phyloP scores from a whole-genome alignment of 1,140 invertebrate genomes.

The Bacillus rossius region DNA sequence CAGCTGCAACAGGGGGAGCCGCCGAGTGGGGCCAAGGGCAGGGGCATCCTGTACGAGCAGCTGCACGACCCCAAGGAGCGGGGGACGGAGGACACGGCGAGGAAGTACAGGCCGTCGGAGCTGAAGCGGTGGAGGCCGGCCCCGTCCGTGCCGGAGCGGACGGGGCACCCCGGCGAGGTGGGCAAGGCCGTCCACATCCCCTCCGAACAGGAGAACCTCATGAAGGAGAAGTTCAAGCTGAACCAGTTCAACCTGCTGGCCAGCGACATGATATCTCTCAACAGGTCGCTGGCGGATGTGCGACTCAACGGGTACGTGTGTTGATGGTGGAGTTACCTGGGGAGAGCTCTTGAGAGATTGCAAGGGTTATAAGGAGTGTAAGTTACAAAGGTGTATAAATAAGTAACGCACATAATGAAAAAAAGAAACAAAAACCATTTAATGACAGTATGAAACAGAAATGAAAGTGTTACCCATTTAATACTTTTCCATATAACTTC shows the following conservation, averaged over 20 bases:
- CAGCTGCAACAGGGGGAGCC: neutral
- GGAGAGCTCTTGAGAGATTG: too few species aligned
- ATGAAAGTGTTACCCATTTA: too few species aligned
- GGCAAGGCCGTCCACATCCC: constrained; percentile 85
- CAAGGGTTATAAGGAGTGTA: too few species aligned
- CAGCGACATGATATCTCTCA: constrained; percentile 95
- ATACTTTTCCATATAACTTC: too few species aligned
- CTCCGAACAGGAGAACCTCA: constrained; percentile 72
- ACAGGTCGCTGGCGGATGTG: constrained; percentile 92
- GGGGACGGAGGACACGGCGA: constrained; percentile 18
- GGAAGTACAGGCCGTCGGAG: constrained; percentile 43
- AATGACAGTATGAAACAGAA: too few species aligned
- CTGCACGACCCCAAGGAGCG: constrained; percentile 20
- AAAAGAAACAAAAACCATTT: too few species aligned
- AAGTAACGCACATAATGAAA: too few species aligned
- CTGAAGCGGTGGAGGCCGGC: constrained; percentile 68
- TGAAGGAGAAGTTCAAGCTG: constrained; percentile 94
- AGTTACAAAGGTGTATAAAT: too few species aligned
- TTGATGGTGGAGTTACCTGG: too few species aligned
- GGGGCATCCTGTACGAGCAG: constrained; percentile 26
- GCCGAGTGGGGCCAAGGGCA: constrained; percentile 19
- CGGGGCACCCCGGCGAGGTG: constrained; percentile 77
- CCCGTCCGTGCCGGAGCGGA: constrained; percentile 58
- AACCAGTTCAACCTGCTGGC: constrained; percentile 99
- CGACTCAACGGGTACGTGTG: constrained; percentile 77